These are phyloP conservation scores for Allophyes oxyacanthae DNA, from an alignment of 2,888 invertebrate species.

Conservation along the genomic window DNA sequence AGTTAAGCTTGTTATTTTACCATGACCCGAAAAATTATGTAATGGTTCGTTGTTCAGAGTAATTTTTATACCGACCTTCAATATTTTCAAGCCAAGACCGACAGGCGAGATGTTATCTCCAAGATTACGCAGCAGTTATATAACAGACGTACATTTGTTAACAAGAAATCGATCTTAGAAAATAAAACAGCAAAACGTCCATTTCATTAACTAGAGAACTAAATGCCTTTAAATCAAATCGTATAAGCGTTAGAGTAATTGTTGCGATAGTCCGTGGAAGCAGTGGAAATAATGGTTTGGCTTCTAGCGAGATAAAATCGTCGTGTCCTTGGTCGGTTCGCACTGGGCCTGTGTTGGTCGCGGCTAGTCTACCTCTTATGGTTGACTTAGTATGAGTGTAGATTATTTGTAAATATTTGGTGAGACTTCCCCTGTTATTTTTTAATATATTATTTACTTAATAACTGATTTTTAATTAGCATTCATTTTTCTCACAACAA, in stretches of 20 bases:
- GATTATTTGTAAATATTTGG: neutral
- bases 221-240: conserved; percentile 52
- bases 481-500: too few species aligned
- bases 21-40: conserved; percentile 39
- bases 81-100: conserved; percentile 33
- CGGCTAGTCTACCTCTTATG: conserved; percentile 21
- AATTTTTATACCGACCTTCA: conserved; percentile 41
- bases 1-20: conserved; percentile 35
- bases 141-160: conserved; percentile 36
- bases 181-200: conserved; percentile 26
- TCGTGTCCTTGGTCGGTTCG: conserved; percentile 60
- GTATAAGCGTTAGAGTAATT: conserved; percentile 56
- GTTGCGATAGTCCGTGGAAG: conserved; percentile 53
- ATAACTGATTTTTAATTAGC: too few species aligned
- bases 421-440: too few species aligned
- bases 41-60: conserved; percentile 24
- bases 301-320: conserved; percentile 73
- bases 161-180: conserved; percentile 15
- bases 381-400: conserved; percentile 31
- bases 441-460: too few species aligned
- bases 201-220: conserved; percentile 42
- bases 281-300: conserved; percentile 72
- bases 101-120: conserved; percentile 41
- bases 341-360: conserved; percentile 49
- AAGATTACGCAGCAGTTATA: conserved; percentile 43